These are phyloP conservation scores for Phymastichus coffea DNA, from an alignment of 1,140 invertebrate genomes.

Conservation along the genomic window DNA sequence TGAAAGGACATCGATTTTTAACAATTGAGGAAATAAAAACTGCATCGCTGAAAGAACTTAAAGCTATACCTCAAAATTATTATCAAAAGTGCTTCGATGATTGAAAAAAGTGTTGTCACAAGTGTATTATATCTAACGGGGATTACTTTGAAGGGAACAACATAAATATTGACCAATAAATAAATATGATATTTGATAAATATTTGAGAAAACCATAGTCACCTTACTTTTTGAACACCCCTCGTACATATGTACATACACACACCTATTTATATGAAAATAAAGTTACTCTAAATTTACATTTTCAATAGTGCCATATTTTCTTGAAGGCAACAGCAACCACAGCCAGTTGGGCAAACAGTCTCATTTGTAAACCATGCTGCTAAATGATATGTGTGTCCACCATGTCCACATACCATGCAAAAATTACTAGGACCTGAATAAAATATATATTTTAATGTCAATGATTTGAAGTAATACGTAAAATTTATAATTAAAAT, in stretches of 20 bases:
- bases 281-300: slow-evolving; percentile 31
- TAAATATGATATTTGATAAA: too few species aligned
- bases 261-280: background rate
- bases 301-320: slow-evolving; percentile 47
- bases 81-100: too few species aligned
- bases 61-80: too few species aligned
- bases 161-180: too few species aligned
- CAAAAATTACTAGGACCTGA: slow-evolving; percentile 75
- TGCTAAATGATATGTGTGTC: slow-evolving; percentile 79
- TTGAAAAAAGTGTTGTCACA: too few species aligned
- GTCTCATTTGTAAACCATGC: slow-evolving; percentile 74
- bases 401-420: slow-evolving; percentile 86
- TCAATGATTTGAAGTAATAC: background rate
- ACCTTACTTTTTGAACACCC: too few species aligned
- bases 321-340: slow-evolving; percentile 81
- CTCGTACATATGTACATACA: slow-evolving; percentile 18
- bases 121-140: too few species aligned
- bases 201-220: too few species aligned
- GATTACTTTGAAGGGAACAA: too few species aligned
- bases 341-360: slow-evolving; percentile 80
- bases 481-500: background rate
- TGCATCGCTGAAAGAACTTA: too few species aligned
- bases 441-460: slow-evolving; percentile 30
- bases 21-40: too few species aligned
- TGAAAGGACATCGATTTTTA: too few species aligned